Evolutionary conservation across 1,140 invertebrate species (phyloP), one percentile per base, ranked within the genome.

Genomic region (Batillaria attramentaria): DNA sequence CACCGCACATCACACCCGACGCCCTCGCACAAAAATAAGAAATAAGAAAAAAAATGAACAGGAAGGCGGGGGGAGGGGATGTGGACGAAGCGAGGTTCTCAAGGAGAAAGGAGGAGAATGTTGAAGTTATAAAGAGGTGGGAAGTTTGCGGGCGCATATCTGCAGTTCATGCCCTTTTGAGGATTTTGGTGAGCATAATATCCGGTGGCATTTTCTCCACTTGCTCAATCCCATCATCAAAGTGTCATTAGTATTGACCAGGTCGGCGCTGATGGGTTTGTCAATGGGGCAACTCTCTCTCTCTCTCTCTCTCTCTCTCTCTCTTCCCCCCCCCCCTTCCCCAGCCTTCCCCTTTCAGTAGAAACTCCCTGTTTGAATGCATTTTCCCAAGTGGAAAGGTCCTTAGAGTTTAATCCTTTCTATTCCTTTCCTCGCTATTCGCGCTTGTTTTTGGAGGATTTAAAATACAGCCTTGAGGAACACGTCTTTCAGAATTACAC

Each of bases 161-260:
- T 43, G 68, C 41, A 70, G 24, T 70, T 70, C 68, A 70, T 70
- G 43, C 39, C 41, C 8, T 43, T 70, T 46, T 70, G 43, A 70
- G 24, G 33, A 2, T 70, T 70, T 46, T 43, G 68, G 68, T 70
- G 68, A 70, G 68, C 43, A 70, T 70, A 70, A 70, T 70, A 70
- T 70, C 68, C 68, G 39, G 68, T 70, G 68, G 41, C 68, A 70
- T 70, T 70, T 70, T 70, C 68, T 70, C 50, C 68, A 70, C 68
- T 75, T 75, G 73, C 57, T 75, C 73, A 24, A 75, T 75, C 50
- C 73, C 62, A 57, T 75, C 60, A 75, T 75, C 54, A 75, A 70
- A 70, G 46, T 57, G 73, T 75, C 73, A 75, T 75, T 75, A 75
- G 73, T 75, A 75, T 75, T 75, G 73, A 75, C 73, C 73, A 31